Evolutionary conservation across 2,113 vertebrate genomes (phyloP).

Genomic region (Osmerus eperlanus): DNA sequence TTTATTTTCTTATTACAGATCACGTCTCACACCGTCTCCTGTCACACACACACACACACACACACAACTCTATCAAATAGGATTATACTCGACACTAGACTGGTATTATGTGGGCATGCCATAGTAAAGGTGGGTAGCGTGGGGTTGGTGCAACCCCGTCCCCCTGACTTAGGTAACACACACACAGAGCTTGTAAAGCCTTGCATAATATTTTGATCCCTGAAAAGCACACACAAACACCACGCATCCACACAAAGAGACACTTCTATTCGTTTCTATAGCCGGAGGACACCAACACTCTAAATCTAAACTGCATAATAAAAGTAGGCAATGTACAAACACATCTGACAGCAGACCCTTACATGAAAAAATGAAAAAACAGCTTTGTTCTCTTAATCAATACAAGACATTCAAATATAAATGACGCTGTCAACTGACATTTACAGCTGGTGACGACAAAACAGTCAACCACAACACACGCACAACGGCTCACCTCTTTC

Average conservation of each 20-base stretch:
- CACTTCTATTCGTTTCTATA: not conserved
- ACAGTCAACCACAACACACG: not conserved
- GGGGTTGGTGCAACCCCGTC: not conserved
- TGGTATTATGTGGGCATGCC: not conserved
- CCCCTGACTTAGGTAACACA: constrained; percentile 18
- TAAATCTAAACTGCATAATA: too few relatives aligned
- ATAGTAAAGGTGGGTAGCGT: not conserved
- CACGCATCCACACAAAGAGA: not conserved
- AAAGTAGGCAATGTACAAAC: too few relatives aligned
- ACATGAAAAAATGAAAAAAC: too few relatives aligned
- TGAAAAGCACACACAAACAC: constrained; percentile 11
- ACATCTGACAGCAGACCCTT: too few relatives aligned
- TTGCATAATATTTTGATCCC: constrained; percentile 12
- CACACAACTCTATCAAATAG: not conserved
- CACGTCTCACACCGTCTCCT: constrained; percentile 1
- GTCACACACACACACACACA: constrained; percentile 5
- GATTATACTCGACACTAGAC: not conserved
- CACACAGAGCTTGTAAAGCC: not conserved
- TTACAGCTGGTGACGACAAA: not conserved
- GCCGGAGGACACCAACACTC: not conserved
- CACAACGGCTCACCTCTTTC: constrained; percentile 56
- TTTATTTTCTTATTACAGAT: not conserved
- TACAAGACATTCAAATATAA: too few relatives aligned
- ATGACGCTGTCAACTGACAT: not conserved
- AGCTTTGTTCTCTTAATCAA: too few relatives aligned